Conservation (phyloP, 2,888 invertebrate species). For the Drosophila limbata region DNA sequence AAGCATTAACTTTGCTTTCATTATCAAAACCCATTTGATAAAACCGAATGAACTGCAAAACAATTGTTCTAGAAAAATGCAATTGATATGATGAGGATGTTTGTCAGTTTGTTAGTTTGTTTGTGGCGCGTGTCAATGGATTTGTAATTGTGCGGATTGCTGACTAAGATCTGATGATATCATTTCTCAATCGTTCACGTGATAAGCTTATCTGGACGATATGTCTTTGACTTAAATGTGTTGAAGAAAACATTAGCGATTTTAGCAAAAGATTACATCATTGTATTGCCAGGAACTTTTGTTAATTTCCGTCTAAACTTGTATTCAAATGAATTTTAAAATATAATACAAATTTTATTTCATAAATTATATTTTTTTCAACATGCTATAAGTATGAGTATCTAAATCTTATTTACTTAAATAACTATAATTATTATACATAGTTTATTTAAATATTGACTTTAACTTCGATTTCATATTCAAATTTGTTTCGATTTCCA, state of each 20-base stretch:
- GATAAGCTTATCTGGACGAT: background rate
- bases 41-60: background rate
- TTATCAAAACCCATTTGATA: slow-evolving; percentile 15
- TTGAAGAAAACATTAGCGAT: background rate
- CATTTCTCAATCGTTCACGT: slow-evolving; percentile 14
- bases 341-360: too few species aligned
- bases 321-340: background rate
- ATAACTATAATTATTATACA: too few species aligned
- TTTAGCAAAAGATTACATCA: background rate
- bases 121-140: slow-evolving; percentile 15
- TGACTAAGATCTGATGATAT: slow-evolving; percentile 47
- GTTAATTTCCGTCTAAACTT: background rate
- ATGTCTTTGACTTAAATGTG: background rate
- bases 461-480: too few species aligned
- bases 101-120: background rate
- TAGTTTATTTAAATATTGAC: too few species aligned
- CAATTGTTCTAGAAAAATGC: background rate
- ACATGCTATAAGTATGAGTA: too few species aligned
- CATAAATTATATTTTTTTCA: too few species aligned
- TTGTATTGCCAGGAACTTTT: background rate
- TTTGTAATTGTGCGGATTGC: background rate
- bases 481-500: too few species aligned
- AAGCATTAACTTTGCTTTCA: slow-evolving; percentile 7
- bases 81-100: slow-evolving; percentile 1
- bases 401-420: too few species aligned